These are phyloP conservation scores for Helicoverpa zea DNA, from an alignment of 1,140 invertebrate species.

Conservation along the genomic window DNA sequence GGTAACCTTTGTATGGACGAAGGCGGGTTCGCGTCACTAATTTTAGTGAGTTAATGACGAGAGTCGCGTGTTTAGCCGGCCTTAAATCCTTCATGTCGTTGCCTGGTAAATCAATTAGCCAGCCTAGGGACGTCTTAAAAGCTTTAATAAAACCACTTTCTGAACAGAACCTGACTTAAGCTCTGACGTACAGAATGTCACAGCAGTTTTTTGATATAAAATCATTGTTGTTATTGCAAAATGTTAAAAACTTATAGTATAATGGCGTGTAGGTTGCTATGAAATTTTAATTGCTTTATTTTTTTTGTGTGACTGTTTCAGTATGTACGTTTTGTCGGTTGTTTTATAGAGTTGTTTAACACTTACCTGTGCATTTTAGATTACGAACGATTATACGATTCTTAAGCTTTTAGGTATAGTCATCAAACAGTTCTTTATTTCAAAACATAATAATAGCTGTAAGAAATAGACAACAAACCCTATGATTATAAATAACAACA, in stretches of 20 bases:
- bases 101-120: constrained; percentile 58
- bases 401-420: too few species aligned
- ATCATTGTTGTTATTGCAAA: constrained; percentile 25
- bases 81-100: constrained; percentile 52
- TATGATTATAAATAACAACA: constrained; percentile 1
- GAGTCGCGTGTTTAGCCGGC: constrained; percentile 50
- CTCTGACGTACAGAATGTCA: constrained; percentile 16
- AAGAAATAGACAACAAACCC: neutral
- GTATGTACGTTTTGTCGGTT: constrained; percentile 11
- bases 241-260: constrained; percentile 33
- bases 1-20: constrained; percentile 31
- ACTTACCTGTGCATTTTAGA: constrained; percentile 9
- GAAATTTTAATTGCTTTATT: constrained; percentile 45
- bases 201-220: neutral
- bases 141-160: constrained; percentile 48
- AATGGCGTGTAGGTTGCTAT: constrained; percentile 44
- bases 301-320: constrained; percentile 29
- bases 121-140: constrained; percentile 49
- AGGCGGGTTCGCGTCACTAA: constrained; percentile 29
- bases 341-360: neutral
- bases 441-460: too few species aligned
- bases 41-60: constrained; percentile 48
- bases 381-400: too few species aligned
- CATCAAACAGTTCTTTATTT: too few species aligned
- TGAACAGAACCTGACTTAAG: constrained; percentile 16